Evolutionary conservation across 2,888 invertebrate genomes (phyloP), one percentile per base, ranked within the genome.

Genomic region (Rhingia campestris): DNA sequence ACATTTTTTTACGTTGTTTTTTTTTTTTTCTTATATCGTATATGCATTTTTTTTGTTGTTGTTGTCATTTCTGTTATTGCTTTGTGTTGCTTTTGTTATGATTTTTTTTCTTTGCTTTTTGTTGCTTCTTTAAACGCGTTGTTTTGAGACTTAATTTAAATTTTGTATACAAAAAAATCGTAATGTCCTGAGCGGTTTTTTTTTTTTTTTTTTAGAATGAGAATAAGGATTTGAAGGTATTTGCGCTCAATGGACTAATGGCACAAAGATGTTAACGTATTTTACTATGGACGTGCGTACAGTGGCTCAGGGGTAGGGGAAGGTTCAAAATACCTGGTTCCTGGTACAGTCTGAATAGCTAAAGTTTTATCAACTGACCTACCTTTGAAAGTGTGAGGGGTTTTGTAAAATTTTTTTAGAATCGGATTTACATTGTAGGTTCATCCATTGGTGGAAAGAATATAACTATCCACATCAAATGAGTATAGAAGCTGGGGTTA

Each of bases 11-110:
- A 41, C 9, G 6, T 41, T 41, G 14, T 82, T 82, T 63, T 66
- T 66, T 77, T 73, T 49, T 56, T 63, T 14, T 82, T 66, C 54
- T 53, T 75, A 56, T 63, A 63, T 30, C 54, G 69, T 43, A 49
- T 10, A 49, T 47, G 56, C 47, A 45, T 64, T 43, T 61, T 58
- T 66, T 75, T 81, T 64, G 10, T 58, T 53, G 14, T 58, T 56
- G 45, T 70, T 54, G 39, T 63, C 14, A 33, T 66, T 35, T 12
- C 37, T 58, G 35, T 73, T 82, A 72, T 72, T 77, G 76, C 72
- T 82, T 72, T 45, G 67, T 51, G 81, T 76, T 77, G 47, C 43
- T 73, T 76, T 69, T 56, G 56, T 75, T 59, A 37, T 59, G 49
- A 47, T 56, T 39, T 14, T 45, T 66, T 53, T 37, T 9, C 47